Percentiles rank a stretch among this genome's conserved stretches.
Conservation (phyloP, 2,797 vertebrate species). For the Periophthalmus magnuspinnatus region DNA sequence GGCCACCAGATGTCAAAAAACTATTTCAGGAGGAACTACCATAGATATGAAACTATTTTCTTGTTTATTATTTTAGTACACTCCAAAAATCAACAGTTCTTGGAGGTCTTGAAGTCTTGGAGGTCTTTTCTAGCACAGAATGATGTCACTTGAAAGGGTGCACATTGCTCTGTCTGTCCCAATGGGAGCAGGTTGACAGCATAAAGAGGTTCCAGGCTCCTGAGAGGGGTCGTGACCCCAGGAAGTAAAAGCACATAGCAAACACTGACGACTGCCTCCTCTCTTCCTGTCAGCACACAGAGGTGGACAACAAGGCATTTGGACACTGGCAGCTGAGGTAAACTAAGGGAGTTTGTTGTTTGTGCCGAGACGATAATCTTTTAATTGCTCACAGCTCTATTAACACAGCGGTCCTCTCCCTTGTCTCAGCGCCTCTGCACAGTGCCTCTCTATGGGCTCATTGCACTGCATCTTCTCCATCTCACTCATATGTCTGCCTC, state of each 20-base stretch:
- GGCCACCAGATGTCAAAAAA: constrained; percentile 5
- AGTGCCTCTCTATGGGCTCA: constrained; percentile 58
- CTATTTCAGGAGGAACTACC: background rate
- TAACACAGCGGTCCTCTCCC: constrained; percentile 15
- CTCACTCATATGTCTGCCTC: constrained; percentile 33
- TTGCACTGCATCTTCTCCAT: constrained; percentile 64
- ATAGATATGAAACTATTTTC: constrained; percentile 6
- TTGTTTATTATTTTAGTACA: constrained; percentile 7
- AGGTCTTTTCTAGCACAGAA: constrained; percentile 22
- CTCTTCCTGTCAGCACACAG: constrained; percentile 39
- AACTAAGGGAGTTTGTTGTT: constrained; percentile 15
- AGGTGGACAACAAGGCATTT: constrained; percentile 22
- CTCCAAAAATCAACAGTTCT: background rate
- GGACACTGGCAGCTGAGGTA: background rate
- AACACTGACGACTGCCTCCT: constrained; percentile 45
- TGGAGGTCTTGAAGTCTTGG: constrained; percentile 15
- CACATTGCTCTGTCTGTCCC: constrained; percentile 27
- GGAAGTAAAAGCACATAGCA: constrained; percentile 55
- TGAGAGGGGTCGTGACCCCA: constrained; percentile 55
- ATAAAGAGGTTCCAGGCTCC: constrained; percentile 40
- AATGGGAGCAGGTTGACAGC: constrained; percentile 33
- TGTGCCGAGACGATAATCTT: constrained; percentile 3
- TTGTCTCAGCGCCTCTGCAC: constrained; percentile 27
- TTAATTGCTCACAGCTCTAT: constrained; percentile 29
- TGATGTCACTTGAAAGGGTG: constrained; percentile 30